Percentiles rank a stretch among this genome's conserved stretches.
Evolutionary conservation across 2,113 vertebrate species (phyloP).

Genomic region (Emydocephalus ijimae): DNA sequence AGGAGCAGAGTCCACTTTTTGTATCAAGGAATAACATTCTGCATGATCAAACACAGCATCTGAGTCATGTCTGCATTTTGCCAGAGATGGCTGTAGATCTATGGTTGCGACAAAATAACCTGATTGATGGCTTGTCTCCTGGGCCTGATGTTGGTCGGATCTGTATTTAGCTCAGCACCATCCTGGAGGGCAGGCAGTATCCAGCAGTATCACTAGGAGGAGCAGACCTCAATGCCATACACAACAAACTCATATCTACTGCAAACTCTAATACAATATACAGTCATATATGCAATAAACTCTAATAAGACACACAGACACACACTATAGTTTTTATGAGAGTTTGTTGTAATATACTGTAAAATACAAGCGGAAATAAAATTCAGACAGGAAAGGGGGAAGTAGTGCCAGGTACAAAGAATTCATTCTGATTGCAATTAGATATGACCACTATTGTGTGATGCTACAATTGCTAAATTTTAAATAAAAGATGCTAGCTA

Average conservation of each 20-base stretch:
- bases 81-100: neutral
- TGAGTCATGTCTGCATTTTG: neutral
- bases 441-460: neutral
- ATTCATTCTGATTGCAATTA: neutral
- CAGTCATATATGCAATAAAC: neutral
- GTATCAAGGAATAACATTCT: neutral
- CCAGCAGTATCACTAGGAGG: neutral
- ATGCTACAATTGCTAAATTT: neutral
- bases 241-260: neutral
- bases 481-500: neutral
- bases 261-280: neutral
- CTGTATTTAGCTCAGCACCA: neutral
- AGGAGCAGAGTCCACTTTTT: neutral
- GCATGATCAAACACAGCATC: neutral
- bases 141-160: neutral
- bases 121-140: neutral
- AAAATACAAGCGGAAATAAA: neutral
- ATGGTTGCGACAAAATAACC: neutral
- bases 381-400: neutral
- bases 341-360: neutral
- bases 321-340: neutral
- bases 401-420: neutral
- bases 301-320: neutral
- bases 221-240: neutral
- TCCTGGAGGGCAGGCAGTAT: neutral